Percentiles rank a stretch among this genome's conserved stretches.
These are phyloP conservation scores for Magallana ariakensis DNA, from an alignment of 1,140 invertebrate species.

Conservation along the genomic window DNA sequence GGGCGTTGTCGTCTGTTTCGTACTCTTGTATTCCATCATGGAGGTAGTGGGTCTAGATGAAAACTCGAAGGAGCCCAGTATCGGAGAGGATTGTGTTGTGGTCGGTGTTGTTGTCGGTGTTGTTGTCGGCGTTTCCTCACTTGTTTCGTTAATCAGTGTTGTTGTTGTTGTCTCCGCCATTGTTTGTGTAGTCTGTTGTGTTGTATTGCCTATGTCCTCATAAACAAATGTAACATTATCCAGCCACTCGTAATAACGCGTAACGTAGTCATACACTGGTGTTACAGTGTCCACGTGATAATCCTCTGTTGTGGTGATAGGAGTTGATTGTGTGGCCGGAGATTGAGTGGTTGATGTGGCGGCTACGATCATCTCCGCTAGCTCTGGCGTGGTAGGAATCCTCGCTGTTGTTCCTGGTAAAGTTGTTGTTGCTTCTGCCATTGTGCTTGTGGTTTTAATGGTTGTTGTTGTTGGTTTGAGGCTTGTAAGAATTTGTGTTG, in stretches of 20 bases:
- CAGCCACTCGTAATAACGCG: background rate
- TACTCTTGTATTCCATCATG: constrained; percentile 2
- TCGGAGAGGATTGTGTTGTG: background rate
- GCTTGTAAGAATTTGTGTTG: constrained; percentile 2
- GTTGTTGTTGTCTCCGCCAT: background rate
- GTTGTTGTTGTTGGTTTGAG: background rate
- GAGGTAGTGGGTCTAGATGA: background rate
- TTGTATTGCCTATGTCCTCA: background rate
- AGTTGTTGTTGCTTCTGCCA: background rate
- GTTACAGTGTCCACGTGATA: background rate
- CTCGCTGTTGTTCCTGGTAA: background rate
- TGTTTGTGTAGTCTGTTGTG: background rate
- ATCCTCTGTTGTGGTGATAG: background rate
- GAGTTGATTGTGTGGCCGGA: background rate
- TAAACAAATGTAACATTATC: background rate
- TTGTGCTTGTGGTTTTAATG: background rate
- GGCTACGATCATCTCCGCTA: background rate
- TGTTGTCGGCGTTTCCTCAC: background rate
- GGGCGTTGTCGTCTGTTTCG: constrained; percentile 21
- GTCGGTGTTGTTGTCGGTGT: background rate
- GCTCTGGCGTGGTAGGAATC: background rate
- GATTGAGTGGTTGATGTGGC: background rate
- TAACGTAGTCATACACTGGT: background rate
- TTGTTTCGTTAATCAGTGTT: background rate
- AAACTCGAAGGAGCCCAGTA: background rate